Evolutionary conservation across 2,888 invertebrate species (phyloP).

Genomic region (Brenthis daphne): DNA sequence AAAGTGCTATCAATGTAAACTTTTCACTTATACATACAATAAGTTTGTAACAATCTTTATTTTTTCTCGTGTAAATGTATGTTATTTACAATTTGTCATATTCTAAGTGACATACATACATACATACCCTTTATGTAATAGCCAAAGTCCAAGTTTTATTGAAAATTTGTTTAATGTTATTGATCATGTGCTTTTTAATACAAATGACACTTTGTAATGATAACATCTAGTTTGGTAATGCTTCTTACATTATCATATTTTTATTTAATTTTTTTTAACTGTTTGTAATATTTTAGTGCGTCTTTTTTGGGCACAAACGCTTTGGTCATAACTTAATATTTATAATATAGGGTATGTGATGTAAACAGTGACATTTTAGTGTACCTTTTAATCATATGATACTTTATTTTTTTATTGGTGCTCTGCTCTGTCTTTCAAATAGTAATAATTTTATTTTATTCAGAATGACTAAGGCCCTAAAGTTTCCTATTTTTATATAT

Average conservation of each 20-base stretch:
- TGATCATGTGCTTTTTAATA: too few relatives aligned
- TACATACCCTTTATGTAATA: too few relatives aligned
- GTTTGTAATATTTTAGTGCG: constrained; percentile 34
- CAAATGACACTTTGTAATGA: too few relatives aligned
- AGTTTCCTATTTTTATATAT: constrained; percentile 22
- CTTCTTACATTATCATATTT: too few relatives aligned
- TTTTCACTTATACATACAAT: constrained; percentile 1
- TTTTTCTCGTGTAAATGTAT: background rate
- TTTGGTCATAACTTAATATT: constrained; percentile 31
- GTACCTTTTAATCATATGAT: constrained; percentile 20
- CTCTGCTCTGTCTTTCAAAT: constrained; percentile 22
- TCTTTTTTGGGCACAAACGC: constrained; percentile 51
- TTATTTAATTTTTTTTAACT: too few relatives aligned
- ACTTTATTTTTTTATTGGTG: constrained; percentile 36
- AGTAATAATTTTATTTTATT: constrained; percentile 18
- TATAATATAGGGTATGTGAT: constrained; percentile 8
- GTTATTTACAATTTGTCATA: too few relatives aligned
- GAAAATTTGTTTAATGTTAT: too few relatives aligned
- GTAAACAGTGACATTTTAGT: constrained; percentile 29
- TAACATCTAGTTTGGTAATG: too few relatives aligned
- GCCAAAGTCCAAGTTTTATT: too few relatives aligned
- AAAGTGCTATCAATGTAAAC: constrained; percentile 9
- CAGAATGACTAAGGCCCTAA: background rate
- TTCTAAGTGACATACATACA: too few relatives aligned
- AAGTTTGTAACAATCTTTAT: background rate